Evolutionary conservation across 2,797 vertebrate species (phyloP), one percentile per base, ranked within the genome.

Genomic region (Pseudotriccus pelzelni): DNA sequence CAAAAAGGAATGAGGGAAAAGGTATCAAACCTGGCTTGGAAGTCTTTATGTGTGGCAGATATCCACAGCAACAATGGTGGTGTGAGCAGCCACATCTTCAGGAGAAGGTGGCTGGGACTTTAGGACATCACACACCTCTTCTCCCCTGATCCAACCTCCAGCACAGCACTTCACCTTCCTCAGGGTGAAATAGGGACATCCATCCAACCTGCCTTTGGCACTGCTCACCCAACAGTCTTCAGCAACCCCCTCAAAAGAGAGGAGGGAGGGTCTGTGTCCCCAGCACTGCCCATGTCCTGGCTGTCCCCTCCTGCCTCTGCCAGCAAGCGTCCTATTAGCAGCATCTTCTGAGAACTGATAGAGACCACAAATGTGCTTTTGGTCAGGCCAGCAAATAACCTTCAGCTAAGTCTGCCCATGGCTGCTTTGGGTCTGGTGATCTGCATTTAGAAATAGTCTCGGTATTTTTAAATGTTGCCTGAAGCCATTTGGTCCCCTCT

Each of bases 381-480:
- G 89, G 63, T 50, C 92, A 67, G 87, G 58, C 79, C 76, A 87
- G 80, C 59, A 93, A 91, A 90, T 37, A 95, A 88, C 93, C 90
- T 91, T 94, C 93, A 96, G 72, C 74, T 68, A 63, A 91, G 84
- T 58, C 69, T 92, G 84, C 89, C 93, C 62, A 52, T 50, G 90
- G 93, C 87, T 87, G 83, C 81, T 94, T 84, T 89, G 90, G 67
- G 70, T 69, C 85, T 81, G 64, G 46, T 62, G 79, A 85, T 74
- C 81, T 94, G 82, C 84, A 72, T 96, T 96, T 94, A 96, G 95
- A 96, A 96, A 93, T 28, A 84, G 78, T 58, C 73, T 62, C 5
- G 19, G 66, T 96, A 87, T 96, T 95, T 97, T 94, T 95, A 95
- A 94, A 92, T 84, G 84, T 78, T 86, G 82, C 91, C 89, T 75